Conservation (phyloP, 2,113 vertebrate species). For the Gnathonemus echidnorhynchus region DNA sequence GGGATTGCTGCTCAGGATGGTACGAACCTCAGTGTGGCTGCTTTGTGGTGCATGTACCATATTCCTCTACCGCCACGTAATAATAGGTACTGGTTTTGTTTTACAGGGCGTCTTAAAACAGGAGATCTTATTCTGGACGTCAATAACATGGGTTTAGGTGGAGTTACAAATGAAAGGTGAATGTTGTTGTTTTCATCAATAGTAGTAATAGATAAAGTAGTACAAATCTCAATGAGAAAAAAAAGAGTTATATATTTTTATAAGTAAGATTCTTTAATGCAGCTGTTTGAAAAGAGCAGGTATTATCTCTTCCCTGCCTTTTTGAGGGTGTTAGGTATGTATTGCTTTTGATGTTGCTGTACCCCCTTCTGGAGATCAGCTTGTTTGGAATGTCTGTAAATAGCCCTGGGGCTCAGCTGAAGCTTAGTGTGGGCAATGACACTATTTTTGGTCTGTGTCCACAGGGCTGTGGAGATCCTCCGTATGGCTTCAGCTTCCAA, state of each 20-base stretch:
- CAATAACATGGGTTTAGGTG: slow-evolving; percentile 73
- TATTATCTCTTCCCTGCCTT: not conserved
- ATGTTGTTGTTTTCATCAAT: not conserved
- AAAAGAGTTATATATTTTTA: not conserved
- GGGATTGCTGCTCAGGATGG: slow-evolving; percentile 70
- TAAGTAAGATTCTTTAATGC: not conserved
- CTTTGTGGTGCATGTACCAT: not conserved
- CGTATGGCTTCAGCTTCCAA: slow-evolving; percentile 73
- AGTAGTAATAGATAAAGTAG: not conserved
- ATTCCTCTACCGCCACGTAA: not conserved
- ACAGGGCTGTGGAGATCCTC: slow-evolving; percentile 76
- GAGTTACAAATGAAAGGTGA: slow-evolving; percentile 75
- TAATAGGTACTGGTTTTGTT: slow-evolving; percentile 11
- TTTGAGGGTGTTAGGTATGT: not conserved
- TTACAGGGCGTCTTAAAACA: slow-evolving; percentile 67
- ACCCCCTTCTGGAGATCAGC: not conserved
- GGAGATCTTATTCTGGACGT: slow-evolving; percentile 80
- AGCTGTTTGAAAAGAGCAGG: not conserved
- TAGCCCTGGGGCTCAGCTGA: not conserved
- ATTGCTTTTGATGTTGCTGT: not conserved
- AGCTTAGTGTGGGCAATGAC: not conserved
- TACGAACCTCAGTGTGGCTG: slow-evolving; percentile 33
- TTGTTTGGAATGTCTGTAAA: not conserved
- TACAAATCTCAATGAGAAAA: not conserved
- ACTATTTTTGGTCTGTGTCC: slow-evolving; percentile 14